phyloP scores from a whole-genome alignment of 2,113 vertebrate genomes.

The Cyanoramphus novaezelandiae region DNA sequence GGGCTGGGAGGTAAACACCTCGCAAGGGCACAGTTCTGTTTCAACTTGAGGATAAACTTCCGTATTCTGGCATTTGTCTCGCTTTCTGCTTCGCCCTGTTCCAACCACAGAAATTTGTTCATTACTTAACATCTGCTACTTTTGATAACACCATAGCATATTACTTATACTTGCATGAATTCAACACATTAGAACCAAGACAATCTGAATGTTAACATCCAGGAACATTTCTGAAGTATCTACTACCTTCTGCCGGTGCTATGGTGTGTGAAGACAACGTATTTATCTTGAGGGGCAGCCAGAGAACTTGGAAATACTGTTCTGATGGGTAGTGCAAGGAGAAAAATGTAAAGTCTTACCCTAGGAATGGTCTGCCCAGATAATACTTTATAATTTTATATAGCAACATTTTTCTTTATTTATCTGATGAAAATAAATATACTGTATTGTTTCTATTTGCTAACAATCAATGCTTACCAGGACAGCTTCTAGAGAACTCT shows the following conservation, averaged over 20 bases:
- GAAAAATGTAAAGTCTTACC: background rate
- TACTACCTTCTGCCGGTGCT: slow-evolving; percentile 21
- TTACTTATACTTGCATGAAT: slow-evolving; percentile 59
- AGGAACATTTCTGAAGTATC: slow-evolving; percentile 26
- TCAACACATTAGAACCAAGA: slow-evolving; percentile 56
- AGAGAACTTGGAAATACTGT: slow-evolving; percentile 4
- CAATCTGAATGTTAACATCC: slow-evolving; percentile 58
- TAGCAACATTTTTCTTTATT: slow-evolving; percentile 44
- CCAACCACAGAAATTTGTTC: slow-evolving; percentile 45
- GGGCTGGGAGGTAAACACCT: slow-evolving; percentile 80
- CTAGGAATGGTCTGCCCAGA: background rate
- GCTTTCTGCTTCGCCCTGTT: slow-evolving; percentile 93
- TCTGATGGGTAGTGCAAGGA: background rate
- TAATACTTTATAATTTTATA: slow-evolving; percentile 25
- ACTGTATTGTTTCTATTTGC: slow-evolving; percentile 50
- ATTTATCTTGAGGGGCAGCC: slow-evolving; percentile 48
- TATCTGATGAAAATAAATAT: slow-evolving; percentile 57
- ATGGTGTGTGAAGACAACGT: background rate
- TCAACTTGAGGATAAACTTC: slow-evolving; percentile 84
- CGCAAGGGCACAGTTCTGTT: slow-evolving; percentile 84
- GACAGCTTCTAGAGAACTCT: slow-evolving; percentile 17
- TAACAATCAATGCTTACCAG: slow-evolving; percentile 36
- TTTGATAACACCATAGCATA: slow-evolving; percentile 49
- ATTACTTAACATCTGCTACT: slow-evolving; percentile 55
- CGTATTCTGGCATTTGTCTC: slow-evolving; percentile 85